Conservation (phyloP, 2,888 invertebrate species). For the Polyploca ridens region DNA sequence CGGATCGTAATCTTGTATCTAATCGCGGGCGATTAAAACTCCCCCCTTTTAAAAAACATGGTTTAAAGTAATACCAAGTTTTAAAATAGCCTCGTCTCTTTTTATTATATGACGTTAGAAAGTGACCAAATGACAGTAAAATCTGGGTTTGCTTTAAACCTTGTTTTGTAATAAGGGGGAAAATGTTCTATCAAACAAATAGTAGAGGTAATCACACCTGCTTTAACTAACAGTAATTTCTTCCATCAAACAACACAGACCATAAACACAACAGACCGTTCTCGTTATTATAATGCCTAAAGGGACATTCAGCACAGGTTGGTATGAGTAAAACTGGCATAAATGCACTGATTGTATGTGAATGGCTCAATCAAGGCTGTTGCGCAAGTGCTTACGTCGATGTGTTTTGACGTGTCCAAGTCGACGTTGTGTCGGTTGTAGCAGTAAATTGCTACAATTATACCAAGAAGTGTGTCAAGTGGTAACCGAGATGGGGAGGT, state of each 20-base stretch:
- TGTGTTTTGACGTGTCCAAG: conserved; percentile 77
- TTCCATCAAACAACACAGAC: conserved; percentile 7
- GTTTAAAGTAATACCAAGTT: too few species aligned
- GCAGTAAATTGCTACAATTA: conserved; percentile 79
- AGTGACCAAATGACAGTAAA: too few species aligned
- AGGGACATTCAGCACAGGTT: conserved; percentile 50
- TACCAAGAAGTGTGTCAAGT: conserved; percentile 76
- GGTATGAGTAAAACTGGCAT: conserved; percentile 62
- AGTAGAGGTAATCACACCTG: conserved; percentile 10
- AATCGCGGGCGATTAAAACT: too few species aligned
- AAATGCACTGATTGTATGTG: conserved; percentile 68
- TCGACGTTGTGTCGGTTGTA: conserved; percentile 44
- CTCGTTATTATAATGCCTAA: conserved; percentile 38
- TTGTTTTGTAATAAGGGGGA: too few species aligned
- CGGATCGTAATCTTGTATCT: too few species aligned
- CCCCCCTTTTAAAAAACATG: too few species aligned
- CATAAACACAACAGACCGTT: conserved; percentile 8
- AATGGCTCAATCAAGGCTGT: conserved; percentile 74
- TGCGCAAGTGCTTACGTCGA: conserved; percentile 70
- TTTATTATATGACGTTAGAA: too few species aligned
- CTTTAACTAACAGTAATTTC: background rate
- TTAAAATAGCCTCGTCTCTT: too few species aligned
- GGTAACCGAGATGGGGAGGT: conserved; percentile 51
- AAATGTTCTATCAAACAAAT: conserved; percentile 13
- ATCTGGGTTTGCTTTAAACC: too few species aligned